A percentile compares a stretch with the other conserved stretches of the same genome.
phyloP scores from a whole-genome alignment of 2,113 vertebrate species.

The Gracilinanus agilis region DNA sequence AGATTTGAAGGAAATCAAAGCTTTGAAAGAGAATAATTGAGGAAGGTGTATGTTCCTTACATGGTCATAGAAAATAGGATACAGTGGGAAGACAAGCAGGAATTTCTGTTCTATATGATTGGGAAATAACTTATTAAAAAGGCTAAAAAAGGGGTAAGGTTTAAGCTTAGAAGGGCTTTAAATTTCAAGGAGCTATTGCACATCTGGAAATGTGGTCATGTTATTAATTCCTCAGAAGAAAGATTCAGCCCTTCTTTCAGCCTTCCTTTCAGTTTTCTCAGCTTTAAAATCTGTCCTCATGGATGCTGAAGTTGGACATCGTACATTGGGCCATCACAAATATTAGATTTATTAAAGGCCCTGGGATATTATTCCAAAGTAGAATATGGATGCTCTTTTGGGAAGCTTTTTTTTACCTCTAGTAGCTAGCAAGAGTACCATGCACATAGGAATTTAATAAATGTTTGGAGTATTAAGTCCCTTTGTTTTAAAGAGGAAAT shows the following conservation, averaged over 20 bases:
- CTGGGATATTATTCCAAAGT: not conserved
- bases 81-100: not conserved
- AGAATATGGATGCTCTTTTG: not conserved
- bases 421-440: not conserved
- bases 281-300: not conserved
- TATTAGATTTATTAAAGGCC: not conserved
- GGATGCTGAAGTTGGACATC: not conserved
- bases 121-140: not conserved
- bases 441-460: not conserved
- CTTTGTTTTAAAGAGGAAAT: not conserved
- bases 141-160: not conserved
- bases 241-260: not conserved
- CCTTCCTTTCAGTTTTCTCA: not conserved
- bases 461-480: not conserved
- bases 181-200: not conserved
- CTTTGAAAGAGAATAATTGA: not conserved
- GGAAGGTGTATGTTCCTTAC: not conserved
- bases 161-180: not conserved
- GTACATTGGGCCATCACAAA: not conserved
- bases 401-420: no score
- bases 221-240: not conserved
- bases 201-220: not conserved
- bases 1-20: not conserved
- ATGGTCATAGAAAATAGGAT: not conserved
- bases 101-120: not conserved